These are phyloP conservation scores for Falcunculus frontatus DNA, from an alignment of 2,113 vertebrate species.

Conservation along the genomic window DNA sequence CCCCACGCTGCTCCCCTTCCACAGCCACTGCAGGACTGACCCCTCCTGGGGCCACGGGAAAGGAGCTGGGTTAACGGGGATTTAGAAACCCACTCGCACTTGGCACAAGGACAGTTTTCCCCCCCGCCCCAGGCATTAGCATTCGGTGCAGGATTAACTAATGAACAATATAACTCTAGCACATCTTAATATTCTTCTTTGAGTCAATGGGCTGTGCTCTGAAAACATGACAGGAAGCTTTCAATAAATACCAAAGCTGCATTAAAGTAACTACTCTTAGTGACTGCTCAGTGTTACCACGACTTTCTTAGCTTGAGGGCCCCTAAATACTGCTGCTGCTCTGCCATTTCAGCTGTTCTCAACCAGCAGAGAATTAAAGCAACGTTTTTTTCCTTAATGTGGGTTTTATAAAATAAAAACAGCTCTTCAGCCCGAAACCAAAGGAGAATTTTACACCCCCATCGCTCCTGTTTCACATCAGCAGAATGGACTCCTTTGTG, in stretches of 20 bases:
- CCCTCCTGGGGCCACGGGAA: neutral
- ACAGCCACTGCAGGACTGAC: neutral
- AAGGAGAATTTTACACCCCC: neutral
- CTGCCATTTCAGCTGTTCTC: conserved; percentile 3
- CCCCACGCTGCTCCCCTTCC: too few species aligned
- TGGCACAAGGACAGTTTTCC: neutral
- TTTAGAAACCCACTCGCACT: neutral
- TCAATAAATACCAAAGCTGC: conserved; percentile 5
- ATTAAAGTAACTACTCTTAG: neutral
- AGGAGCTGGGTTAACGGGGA: neutral
- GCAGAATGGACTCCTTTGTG: neutral
- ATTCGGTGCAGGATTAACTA: neutral
- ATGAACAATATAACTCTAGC: neutral
- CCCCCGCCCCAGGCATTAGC: neutral
- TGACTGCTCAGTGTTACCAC: neutral
- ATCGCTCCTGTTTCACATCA: neutral
- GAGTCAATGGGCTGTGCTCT: neutral
- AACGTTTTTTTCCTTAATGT: neutral
- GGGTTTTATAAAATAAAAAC: conserved; percentile 32
- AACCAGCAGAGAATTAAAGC: conserved; percentile 8
- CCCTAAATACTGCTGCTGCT: neutral
- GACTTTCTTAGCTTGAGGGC: neutral
- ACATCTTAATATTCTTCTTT: neutral
- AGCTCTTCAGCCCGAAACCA: neutral
- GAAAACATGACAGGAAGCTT: neutral